These are phyloP conservation scores for Malurus elegans DNA, from an alignment of 2,113 vertebrate genomes.

Conservation along the genomic window DNA sequence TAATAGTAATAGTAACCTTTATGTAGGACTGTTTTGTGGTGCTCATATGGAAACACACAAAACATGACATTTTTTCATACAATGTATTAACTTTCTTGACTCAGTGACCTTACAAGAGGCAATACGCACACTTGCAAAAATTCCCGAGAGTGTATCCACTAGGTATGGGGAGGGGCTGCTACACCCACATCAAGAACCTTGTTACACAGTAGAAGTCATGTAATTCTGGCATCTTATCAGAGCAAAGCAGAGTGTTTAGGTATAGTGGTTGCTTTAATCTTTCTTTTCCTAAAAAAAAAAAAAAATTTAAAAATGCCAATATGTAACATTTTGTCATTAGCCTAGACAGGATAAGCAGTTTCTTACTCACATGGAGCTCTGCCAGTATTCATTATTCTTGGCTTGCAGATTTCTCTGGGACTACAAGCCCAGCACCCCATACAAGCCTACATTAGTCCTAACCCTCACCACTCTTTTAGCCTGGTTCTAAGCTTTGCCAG, in stretches of 20 bases:
- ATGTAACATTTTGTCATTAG: conserved; percentile 44
- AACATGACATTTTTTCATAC: neutral
- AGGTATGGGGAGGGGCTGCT: conserved; percentile 55
- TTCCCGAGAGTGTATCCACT: conserved; percentile 52
- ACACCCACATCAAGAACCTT: neutral
- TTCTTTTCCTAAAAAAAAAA: neutral
- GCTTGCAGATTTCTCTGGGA: neutral
- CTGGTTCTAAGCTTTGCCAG: conserved; percentile 19
- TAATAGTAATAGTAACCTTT: neutral
- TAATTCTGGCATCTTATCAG: conserved; percentile 55
- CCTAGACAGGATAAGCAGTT: neutral
- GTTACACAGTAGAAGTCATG: conserved; percentile 30
- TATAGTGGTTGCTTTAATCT: conserved; percentile 51
- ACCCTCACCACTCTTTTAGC: neutral
- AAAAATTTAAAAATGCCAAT: neutral
- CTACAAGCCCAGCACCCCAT: neutral
- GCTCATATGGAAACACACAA: neutral
- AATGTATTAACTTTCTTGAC: neutral
- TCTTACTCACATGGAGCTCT: conserved; percentile 4
- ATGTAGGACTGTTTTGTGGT: neutral
- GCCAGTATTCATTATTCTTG: conserved; percentile 49
- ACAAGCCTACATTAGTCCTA: neutral
- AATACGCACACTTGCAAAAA: conserved; percentile 11
- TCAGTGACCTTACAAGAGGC: conserved; percentile 24
- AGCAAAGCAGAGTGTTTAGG: conserved; percentile 30